phyloP scores from a whole-genome alignment of 1,140 invertebrate species.

The Cheumatopsyche charites region DNA sequence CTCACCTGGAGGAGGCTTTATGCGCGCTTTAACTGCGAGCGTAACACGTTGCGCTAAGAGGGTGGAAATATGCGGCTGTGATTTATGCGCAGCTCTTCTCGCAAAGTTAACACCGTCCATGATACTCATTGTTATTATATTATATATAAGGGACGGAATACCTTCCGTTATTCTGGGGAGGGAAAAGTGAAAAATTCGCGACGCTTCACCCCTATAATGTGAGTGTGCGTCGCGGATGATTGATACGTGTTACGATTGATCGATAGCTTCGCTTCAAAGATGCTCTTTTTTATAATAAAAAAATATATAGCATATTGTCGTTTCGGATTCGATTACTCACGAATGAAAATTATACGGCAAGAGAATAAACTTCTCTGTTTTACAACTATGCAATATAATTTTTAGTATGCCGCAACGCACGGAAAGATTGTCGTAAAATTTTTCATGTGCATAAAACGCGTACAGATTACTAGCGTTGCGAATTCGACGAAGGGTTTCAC shows the following conservation, averaged over 20 bases:
- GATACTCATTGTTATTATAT: slow-evolving; percentile 35
- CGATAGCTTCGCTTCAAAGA: neutral
- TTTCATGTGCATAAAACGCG: slow-evolving; percentile 34
- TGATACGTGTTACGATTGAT: slow-evolving; percentile 8
- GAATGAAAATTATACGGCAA: no score
- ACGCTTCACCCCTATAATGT: neutral
- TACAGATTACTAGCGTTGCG: slow-evolving; percentile 26
- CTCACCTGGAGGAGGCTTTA: neutral
- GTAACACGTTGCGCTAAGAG: slow-evolving; percentile 42
- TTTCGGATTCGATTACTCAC: no score
- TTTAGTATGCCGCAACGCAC: slow-evolving; percentile 31
- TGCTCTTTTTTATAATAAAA: neutral
- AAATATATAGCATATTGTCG: no score
- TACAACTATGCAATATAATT: slow-evolving; percentile 34
- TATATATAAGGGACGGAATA: slow-evolving; percentile 1
- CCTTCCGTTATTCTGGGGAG: neutral
- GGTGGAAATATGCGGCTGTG: slow-evolving; percentile 45
- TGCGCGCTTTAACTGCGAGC: slow-evolving; percentile 18
- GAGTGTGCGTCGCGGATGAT: neutral
- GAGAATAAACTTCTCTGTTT: neutral
- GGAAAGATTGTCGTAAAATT: slow-evolving; percentile 34
- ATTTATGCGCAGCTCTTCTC: slow-evolving; percentile 43
- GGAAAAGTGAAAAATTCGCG: slow-evolving; percentile 8
- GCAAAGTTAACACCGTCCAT: slow-evolving; percentile 45
- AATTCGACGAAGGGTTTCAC: neutral